phyloP scores from a whole-genome alignment of 2,888 invertebrate species.

The Dexiosoma caninum region DNA sequence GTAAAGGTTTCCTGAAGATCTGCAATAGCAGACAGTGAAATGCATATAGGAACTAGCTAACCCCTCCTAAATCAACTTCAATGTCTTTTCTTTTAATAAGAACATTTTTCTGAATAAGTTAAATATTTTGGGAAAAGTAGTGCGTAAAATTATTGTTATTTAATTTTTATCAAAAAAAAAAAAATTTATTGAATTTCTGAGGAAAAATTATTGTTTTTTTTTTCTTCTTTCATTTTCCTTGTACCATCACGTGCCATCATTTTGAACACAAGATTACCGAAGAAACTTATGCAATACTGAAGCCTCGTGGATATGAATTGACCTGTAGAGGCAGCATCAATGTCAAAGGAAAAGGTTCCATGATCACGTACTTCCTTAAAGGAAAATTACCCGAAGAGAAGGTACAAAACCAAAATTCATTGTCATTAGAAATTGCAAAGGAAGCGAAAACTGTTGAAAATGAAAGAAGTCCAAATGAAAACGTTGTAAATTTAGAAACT shows the following conservation, averaged over 20 bases:
- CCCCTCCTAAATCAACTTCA: no score
- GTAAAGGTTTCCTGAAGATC: no score
- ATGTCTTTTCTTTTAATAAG: no score
- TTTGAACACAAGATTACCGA: constrained; percentile 86
- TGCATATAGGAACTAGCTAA: no score
- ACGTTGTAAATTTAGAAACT: background rate
- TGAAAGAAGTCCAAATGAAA: constrained; percentile 10
- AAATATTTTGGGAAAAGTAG: no score
- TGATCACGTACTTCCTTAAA: constrained; percentile 89
- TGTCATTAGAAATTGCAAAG: background rate
- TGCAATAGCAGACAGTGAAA: no score
- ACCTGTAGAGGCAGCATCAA: constrained; percentile 91
- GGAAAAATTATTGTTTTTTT: no score
- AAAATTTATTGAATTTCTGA: no score
- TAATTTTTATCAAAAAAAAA: no score
- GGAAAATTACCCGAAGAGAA: constrained; percentile 68
- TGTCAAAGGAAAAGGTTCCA: constrained; percentile 96
- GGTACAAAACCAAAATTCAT: background rate
- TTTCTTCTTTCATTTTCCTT: background rate
- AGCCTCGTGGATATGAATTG: constrained; percentile 86
- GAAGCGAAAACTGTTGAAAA: background rate
- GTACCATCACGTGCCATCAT: background rate
- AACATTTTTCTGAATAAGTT: no score
- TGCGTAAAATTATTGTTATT: no score
- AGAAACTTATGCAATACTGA: constrained; percentile 90